Evolutionary conservation across 2,888 invertebrate genomes (phyloP).

Genomic region (Tinea pellionella): DNA sequence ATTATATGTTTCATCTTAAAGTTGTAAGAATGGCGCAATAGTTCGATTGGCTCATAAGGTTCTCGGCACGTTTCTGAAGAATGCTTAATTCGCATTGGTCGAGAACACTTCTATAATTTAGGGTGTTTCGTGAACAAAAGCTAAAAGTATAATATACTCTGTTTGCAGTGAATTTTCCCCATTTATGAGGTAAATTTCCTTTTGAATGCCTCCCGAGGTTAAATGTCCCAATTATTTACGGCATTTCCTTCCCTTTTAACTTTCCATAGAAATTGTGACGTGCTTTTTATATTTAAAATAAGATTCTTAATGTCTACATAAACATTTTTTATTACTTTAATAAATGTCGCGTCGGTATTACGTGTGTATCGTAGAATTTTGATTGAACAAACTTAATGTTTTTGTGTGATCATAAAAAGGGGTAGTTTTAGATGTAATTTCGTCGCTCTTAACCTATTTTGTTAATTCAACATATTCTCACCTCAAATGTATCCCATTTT

Average conservation of each 20-base stretch:
- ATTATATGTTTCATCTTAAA: not conserved
- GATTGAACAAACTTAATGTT: not conserved
- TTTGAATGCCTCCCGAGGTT: slow-evolving; percentile 36
- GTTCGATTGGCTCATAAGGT: not conserved
- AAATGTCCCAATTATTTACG: slow-evolving; percentile 47
- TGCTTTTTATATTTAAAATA: slow-evolving; percentile 26
- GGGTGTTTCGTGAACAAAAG: slow-evolving; percentile 25
- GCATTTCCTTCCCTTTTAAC: slow-evolving; percentile 31
- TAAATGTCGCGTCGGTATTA: not conserved
- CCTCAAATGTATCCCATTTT: slow-evolving; percentile 8
- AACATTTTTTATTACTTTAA: not conserved
- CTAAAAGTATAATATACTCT: not conserved
- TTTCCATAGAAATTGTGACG: slow-evolving; percentile 33
- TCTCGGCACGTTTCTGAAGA: not conserved
- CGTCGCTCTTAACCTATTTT: no score
- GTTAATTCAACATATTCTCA: not conserved
- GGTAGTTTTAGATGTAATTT: no score
- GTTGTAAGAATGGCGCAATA: not conserved
- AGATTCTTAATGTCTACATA: not conserved
- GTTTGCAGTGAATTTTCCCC: slow-evolving; percentile 22
- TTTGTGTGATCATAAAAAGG: not conserved
- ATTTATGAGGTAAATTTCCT: slow-evolving; percentile 36
- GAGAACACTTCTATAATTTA: slow-evolving; percentile 1
- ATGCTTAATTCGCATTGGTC: not conserved
- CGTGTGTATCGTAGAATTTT: not conserved